Evolutionary conservation across 1,140 invertebrate species (phyloP), one percentile per base, ranked within the genome.

Genomic region (Harlomillsia oculata): DNA sequence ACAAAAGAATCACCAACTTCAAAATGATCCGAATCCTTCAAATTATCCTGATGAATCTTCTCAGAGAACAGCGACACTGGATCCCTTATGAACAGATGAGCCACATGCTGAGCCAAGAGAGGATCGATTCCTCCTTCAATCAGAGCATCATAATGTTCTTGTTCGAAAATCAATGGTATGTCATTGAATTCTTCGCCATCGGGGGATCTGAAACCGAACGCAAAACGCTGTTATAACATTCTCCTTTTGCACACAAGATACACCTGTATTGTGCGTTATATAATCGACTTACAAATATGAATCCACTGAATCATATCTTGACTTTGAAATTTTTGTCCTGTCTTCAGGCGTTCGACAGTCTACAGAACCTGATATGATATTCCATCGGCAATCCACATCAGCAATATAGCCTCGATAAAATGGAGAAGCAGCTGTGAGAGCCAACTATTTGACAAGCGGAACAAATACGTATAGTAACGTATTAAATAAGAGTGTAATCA

Each of bases 71-170:
- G 74, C 16, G 90, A 91, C 0, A 99, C 85, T 0, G 95, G 88
- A 73, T 99, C 97, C 37, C 97, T 78, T 59, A 99, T 98, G 71
- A 99, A 99, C 43, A 99, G 78, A 77, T 99, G 97, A 34, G 96
- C 92, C 60, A 99, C 82, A 71, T 99, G 97, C 72, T 89, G 80
- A 9, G 95, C 89, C 55, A 99, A 73, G 37, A 89, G 75, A 68
- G 85, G 83, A 74, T 97, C 93, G 60, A 98, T 91, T 52, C 84
- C 90, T 68, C 84, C 87, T 45, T 87, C 82, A 20, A 82, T 70
- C 23, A 99, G 78, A 62, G 87, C 80, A 32, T 85, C 72, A 69
- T 87, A 93, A 54, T 95, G 80, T 2, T 81, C 77, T 65, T 85
- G 71, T 67, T 99, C 91, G 69, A 93, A 89, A 6, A 86, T 80